phyloP scores from a whole-genome alignment of 2,113 vertebrate genomes.

The Orcinus orca region DNA sequence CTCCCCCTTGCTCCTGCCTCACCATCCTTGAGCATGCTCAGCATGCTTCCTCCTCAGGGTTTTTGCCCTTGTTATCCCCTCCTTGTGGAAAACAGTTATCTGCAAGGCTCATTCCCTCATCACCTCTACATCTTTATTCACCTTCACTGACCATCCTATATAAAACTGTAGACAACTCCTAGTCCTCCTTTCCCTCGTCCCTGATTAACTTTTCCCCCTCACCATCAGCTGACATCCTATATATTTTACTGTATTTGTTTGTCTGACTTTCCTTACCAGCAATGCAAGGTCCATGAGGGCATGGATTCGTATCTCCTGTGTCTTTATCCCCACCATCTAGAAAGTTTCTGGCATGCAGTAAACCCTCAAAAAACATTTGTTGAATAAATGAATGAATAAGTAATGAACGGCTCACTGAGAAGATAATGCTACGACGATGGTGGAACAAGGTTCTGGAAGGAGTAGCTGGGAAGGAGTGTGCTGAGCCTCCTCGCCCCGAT shows the following conservation, averaged over 20 bases:
- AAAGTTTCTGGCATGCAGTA: constrained; percentile 4
- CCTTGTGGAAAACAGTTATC: neutral
- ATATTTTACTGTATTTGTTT: neutral
- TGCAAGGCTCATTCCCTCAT: neutral
- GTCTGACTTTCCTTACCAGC: neutral
- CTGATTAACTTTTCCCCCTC: neutral
- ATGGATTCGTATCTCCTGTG: neutral
- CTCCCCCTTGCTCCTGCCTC: neutral
- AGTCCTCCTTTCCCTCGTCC: neutral
- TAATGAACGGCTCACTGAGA: neutral
- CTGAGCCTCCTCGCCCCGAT: neutral
- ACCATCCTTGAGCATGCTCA: neutral
- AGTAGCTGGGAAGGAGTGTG: neutral
- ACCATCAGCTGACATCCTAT: neutral
- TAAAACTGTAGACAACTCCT: neutral
- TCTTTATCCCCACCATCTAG: neutral
- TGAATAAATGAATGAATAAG: neutral
- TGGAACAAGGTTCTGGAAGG: constrained; percentile 10
- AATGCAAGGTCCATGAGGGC: neutral
- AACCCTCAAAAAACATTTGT: neutral
- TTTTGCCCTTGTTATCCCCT: neutral
- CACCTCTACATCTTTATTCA: neutral
- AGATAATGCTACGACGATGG: neutral
- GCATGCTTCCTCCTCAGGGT: neutral
- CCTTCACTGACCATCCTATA: neutral